phyloP scores from a whole-genome alignment of 2,888 invertebrate genomes.

The Gastrophysa polygoni region DNA sequence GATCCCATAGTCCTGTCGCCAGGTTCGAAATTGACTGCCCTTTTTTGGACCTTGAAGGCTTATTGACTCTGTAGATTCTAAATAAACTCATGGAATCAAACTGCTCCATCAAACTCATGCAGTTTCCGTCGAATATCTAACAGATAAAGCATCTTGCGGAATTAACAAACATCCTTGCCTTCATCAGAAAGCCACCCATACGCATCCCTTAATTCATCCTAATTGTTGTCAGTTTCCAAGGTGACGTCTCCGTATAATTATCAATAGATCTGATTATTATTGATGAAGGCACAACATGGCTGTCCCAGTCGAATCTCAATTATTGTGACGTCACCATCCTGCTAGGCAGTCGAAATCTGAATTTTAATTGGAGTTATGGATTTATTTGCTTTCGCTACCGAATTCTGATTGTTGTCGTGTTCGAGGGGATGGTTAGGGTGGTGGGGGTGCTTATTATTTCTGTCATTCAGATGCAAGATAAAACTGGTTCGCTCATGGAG shows the following conservation, averaged over 20 bases:
- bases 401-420: constrained; percentile 21
- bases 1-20: no score
- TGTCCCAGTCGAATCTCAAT: constrained; percentile 41
- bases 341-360: constrained; percentile 35
- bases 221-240: constrained; percentile 59
- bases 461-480: not conserved
- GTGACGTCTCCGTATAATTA: constrained; percentile 56
- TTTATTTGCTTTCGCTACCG: constrained; percentile 31
- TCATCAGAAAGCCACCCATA: constrained; percentile 23
- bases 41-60: no score
- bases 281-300: constrained; percentile 54
- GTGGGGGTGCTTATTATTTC: constrained; percentile 12
- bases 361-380: constrained; percentile 45
- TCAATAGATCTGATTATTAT: constrained; percentile 59
- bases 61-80: no score
- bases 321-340: constrained; percentile 41
- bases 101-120: no score
- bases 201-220: constrained; percentile 55
- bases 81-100: no score
- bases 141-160: constrained; percentile 12
- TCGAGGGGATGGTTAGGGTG: constrained; percentile 7
- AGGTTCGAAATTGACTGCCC: no score
- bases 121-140: no score
- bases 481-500: no score
- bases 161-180: constrained; percentile 17